Evolutionary conservation across 2,113 vertebrate species (phyloP), one percentile per base, ranked within the genome.

Genomic region (Nycticryphes semicollaris): DNA sequence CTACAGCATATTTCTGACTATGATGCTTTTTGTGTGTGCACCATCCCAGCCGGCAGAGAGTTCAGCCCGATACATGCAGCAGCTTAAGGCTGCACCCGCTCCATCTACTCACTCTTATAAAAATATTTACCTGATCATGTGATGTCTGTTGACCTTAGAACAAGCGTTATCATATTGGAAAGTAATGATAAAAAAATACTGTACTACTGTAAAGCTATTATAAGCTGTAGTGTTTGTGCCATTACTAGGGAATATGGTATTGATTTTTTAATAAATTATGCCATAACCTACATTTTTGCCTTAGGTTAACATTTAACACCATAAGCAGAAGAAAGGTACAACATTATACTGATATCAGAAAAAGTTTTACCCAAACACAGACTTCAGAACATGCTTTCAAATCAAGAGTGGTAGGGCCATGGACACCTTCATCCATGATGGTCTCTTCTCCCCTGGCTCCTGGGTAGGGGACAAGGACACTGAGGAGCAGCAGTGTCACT

Each of bases 241-340:
- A 92, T 97, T 96, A 95, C 92, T 79, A 90, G 94, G 94, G 94
- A 97, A 97, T 96, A 95, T 87, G 92, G 84, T 96, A 97, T 95
- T 96, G 96, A 96, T 96, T 96, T 96, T 94, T 90, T 96, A 79
- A 95, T 97, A 97, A 97, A 94, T 96, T 96, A 94, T 94, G 80
- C 95, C 96, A 82, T 84, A 95, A 90, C 94, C 92, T 95, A 95
- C 91, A 89, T 95, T 96, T 94, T 93, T 73, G 96, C 94, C 95
- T 94, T 68, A 50, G 96, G 96, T 97, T 91, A 89, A 92, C 94
- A 91, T 91, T 93, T 94, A 96, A 79, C 86, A 96, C 92, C 84
- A 54, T 66, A 41, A 96, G 90, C 63, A 94, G 90, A 64, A 68
- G 88, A 69, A 69, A 91, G 69, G 77, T 92, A 43, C 94, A 73